Conservation (phyloP, 2,113 vertebrate species). For the Scophthalmus maximus region DNA sequence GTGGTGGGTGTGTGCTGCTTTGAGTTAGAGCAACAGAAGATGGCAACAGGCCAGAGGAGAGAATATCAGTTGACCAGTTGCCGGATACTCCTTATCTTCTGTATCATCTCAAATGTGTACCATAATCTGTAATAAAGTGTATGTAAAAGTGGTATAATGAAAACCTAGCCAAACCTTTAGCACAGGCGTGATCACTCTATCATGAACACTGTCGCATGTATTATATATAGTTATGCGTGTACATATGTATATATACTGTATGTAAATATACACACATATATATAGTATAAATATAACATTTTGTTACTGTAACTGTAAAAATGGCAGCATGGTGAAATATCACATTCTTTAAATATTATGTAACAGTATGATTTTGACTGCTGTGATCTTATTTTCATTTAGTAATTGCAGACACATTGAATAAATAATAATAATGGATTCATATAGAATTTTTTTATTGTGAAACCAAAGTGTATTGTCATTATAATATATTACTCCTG, state of each 20-base stretch:
- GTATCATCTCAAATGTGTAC: slow-evolving; percentile 18
- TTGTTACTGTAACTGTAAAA: slow-evolving; percentile 13
- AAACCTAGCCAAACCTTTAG: background rate
- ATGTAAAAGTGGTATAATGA: background rate
- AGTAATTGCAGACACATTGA: background rate
- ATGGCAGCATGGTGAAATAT: slow-evolving; percentile 2
- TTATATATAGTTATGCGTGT: too few relatives aligned
- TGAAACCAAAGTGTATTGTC: slow-evolving; percentile 1
- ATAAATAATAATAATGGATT: background rate
- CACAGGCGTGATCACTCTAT: background rate
- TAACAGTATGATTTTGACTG: slow-evolving; percentile 11
- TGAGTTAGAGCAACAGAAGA: slow-evolving; percentile 43
- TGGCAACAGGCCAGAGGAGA: background rate
- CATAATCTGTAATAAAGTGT: slow-evolving; percentile 3
- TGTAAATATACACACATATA: background rate
- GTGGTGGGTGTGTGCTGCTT: slow-evolving; percentile 79
- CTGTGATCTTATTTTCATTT: background rate
- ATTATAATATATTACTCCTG: slow-evolving; percentile 7
- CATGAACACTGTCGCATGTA: background rate
- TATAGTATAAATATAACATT: background rate
- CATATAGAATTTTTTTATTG: slow-evolving; percentile 36
- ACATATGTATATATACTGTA: background rate
- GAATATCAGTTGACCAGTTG: slow-evolving; percentile 11
- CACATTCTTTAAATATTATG: slow-evolving; percentile 4
- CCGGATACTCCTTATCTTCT: background rate